Evolutionary conservation across 2,113 vertebrate species (phyloP), one percentile per base, ranked within the genome.

Genomic region (Geococcyx californianus): DNA sequence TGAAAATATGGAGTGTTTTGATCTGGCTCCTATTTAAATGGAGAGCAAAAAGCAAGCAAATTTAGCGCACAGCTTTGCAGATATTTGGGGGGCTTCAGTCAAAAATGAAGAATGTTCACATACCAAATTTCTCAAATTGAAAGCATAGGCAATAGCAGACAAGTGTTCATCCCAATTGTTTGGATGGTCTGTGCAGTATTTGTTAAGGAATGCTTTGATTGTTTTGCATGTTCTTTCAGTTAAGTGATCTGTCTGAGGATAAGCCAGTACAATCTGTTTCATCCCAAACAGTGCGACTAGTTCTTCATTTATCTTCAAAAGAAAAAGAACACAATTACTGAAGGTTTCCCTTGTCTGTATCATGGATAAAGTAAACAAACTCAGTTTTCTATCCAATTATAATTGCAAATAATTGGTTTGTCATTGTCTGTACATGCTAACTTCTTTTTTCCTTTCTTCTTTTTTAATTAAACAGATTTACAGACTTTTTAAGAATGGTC

Each of bases 261-360:
- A 91, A 72, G 97, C 90, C 82, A 97, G 88, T 36, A 98, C 94
- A 87, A 98, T 88, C 75, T 98, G 94, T 63, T 97, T 97, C 95
- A 88, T 93, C 87, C 97, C 98, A 93, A 98, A 97, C 54, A 97
- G 51, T 47, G 92, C 67, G 95, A 85, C 97, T 1, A 98, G 89
- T 85, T 98, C 97, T 89, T 93, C 63, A 89, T 98, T 98, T 93
- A 98, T 95, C 98, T 98, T 95, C 68, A 96, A 97, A 97, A 94
- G 94, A 60, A 95, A 96, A 95, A 96, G 28, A 91, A 85, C 10
- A 77, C 7, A 80, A 34, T 87, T 78, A 95, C 21, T 86, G 38
- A 91, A 59, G 7, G 36, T 34, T 38, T 83, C 17, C 20, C 11
- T 79, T 11, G 67, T 87, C 42, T 51, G 26, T n/a, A 76, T 7